Conservation (phyloP, 23 tunicate genomes). For the Corella eumyota region DNA sequence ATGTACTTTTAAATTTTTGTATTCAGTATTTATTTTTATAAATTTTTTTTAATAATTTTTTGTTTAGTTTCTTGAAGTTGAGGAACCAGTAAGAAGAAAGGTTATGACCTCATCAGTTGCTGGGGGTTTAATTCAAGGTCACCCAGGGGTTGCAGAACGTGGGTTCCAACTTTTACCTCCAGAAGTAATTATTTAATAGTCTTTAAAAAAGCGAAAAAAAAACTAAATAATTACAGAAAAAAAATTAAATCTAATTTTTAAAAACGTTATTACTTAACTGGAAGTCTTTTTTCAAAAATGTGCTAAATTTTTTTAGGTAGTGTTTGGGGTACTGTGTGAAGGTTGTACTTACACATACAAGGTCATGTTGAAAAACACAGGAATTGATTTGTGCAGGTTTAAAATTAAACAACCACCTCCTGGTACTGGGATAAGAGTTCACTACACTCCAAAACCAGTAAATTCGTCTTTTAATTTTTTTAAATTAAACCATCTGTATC, state of each 20-base stretch:
- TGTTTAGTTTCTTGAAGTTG: slow-evolving; percentile 54
- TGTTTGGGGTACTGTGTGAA: slow-evolving; percentile 71
- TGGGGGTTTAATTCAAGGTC: slow-evolving; percentile 46
- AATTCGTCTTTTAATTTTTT: slow-evolving; percentile 3
- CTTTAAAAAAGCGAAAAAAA: no score
- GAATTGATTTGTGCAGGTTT: slow-evolving; percentile 70
- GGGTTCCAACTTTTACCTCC: slow-evolving; percentile 83
- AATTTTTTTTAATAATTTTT: no score
- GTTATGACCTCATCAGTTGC: slow-evolving; percentile 72
- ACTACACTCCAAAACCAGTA: slow-evolving; percentile 73
- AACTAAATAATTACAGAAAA: no score
- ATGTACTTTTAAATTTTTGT: no score
- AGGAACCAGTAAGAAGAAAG: slow-evolving; percentile 77
- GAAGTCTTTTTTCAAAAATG: no score
- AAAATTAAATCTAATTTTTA: no score
- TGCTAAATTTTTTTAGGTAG: slow-evolving; percentile 46
- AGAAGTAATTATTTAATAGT: slow-evolving; percentile 54
- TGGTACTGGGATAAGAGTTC: slow-evolving; percentile 73
- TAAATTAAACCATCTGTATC: no score
- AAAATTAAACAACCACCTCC: slow-evolving; percentile 87
- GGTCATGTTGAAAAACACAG: slow-evolving; percentile 58
- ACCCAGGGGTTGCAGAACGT: slow-evolving; percentile 27
- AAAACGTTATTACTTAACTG: no score
- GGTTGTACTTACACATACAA: slow-evolving; percentile 58
- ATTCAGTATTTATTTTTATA: no score